Percentiles rank a stretch among this genome's conserved stretches.
These are phyloP conservation scores for Cyclargus thomasi DNA, from an alignment of 1,140 invertebrate species.

Conservation along the genomic window DNA sequence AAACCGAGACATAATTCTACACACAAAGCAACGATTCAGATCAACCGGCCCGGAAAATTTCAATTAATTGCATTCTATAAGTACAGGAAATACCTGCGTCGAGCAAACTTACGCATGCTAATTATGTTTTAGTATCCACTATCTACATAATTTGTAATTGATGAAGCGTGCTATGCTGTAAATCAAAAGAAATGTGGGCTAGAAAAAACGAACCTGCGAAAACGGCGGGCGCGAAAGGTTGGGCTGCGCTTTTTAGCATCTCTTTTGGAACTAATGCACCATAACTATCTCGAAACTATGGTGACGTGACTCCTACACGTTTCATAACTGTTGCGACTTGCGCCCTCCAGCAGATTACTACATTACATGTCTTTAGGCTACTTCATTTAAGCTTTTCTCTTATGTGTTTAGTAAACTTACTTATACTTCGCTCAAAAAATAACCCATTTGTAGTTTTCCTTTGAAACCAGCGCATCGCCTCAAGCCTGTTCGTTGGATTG, in stretches of 20 bases:
- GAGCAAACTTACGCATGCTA: neutral
- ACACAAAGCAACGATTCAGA: constrained; percentile 8
- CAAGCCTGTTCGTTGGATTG: too few species aligned
- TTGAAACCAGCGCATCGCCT: neutral
- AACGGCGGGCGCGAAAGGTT: neutral
- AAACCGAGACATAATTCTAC: neutral
- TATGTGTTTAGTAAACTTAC: too few species aligned
- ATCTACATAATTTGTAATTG: neutral
- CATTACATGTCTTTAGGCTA: too few species aligned
- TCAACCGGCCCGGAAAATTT: constrained; percentile 7
- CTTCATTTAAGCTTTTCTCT: too few species aligned
- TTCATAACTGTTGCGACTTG: too few species aligned
- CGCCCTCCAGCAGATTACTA: too few species aligned
- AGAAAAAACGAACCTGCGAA: neutral
- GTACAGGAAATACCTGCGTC: neutral
- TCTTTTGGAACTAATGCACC: too few species aligned
- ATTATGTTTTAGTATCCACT: neutral
- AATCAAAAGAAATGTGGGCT: neutral
- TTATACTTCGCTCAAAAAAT: too few species aligned
- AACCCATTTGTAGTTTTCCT: too few species aligned
- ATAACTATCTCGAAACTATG: too few species aligned
- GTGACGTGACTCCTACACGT: too few species aligned
- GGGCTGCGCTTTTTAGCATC: too few species aligned
- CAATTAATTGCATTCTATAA: constrained; percentile 8
- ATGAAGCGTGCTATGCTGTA: neutral